These are phyloP conservation scores for Desmophyllum pertusum DNA, from an alignment of 92 coral and sea anemone genomes.

Conservation along the genomic window DNA sequence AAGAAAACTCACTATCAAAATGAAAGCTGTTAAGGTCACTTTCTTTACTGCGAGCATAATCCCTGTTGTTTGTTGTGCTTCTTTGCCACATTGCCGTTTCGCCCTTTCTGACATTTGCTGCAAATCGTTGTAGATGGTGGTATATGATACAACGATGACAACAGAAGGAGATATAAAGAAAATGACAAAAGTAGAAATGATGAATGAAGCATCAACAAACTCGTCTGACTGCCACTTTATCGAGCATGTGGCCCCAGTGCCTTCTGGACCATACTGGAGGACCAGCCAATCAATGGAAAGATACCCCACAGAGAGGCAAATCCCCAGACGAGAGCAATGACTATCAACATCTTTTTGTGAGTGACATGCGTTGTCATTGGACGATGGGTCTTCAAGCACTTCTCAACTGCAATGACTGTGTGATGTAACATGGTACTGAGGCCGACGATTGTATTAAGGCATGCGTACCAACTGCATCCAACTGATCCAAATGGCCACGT, in stretches of 20 bases:
- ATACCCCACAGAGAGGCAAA: slow-evolving; percentile 3
- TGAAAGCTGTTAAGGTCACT: neutral
- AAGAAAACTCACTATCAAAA: neutral
- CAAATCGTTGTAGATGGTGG: too few species aligned
- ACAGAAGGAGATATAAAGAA: neutral
- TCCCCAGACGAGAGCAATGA: slow-evolving; percentile 14
- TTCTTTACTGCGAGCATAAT: neutral
- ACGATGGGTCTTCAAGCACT: neutral
- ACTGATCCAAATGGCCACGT: neutral
- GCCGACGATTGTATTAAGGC: neutral
- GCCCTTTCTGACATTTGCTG: too few species aligned
- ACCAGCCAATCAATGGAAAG: too few species aligned
- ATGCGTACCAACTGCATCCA: slow-evolving; percentile 34
- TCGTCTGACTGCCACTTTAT: slow-evolving; percentile 7
- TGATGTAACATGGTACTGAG: slow-evolving; percentile 22
- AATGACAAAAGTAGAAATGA: neutral
- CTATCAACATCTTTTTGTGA: neutral
- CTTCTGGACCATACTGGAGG: slow-evolving; percentile 18
- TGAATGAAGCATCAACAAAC: neutral
- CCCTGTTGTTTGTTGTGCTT: neutral
- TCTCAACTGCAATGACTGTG: slow-evolving; percentile 15
- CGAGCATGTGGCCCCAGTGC: neutral
- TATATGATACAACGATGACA: neutral
- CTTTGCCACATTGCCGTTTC: neutral
- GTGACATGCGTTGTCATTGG: neutral